phyloP scores from a whole-genome alignment of 2,113 vertebrate genomes.

The Meleagris gallopavo region DNA sequence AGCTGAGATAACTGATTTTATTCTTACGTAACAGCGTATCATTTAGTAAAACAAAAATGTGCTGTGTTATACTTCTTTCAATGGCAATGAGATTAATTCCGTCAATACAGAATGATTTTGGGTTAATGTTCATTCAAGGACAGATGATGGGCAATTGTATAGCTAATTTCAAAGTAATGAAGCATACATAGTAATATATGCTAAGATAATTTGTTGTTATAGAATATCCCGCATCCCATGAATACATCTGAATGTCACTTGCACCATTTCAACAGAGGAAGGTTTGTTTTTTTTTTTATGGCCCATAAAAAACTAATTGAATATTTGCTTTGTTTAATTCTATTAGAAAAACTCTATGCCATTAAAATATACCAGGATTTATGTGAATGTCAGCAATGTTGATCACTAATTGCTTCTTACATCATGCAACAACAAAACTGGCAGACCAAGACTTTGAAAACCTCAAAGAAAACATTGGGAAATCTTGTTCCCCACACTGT shows the following conservation, averaged over 20 bases:
- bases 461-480: not conserved
- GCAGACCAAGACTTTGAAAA: not conserved
- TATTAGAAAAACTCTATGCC: constrained; percentile 37
- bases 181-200: not conserved
- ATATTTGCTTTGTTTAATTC: constrained; percentile 54
- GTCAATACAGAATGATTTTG: not conserved
- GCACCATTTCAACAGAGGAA: not conserved
- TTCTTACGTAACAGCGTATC: not conserved
- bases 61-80: not conserved
- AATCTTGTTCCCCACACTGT: not conserved
- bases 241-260: not conserved
- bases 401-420: constrained; percentile 35
- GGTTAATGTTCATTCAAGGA: not conserved
- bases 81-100: not conserved
- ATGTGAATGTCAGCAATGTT: constrained; percentile 22
- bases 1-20: not conserved
- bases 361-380: constrained; percentile 54
- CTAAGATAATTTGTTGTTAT: not conserved
- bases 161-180: not conserved
- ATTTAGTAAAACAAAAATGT: not conserved
- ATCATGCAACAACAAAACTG: not conserved
- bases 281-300: not conserved
- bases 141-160: not conserved
- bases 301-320: constrained; percentile 35
- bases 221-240: not conserved